Percentiles rank a stretch among this genome's conserved stretches.
phyloP scores from a whole-genome alignment of 1,140 invertebrate species.

The Sweltsa coloradensis region DNA sequence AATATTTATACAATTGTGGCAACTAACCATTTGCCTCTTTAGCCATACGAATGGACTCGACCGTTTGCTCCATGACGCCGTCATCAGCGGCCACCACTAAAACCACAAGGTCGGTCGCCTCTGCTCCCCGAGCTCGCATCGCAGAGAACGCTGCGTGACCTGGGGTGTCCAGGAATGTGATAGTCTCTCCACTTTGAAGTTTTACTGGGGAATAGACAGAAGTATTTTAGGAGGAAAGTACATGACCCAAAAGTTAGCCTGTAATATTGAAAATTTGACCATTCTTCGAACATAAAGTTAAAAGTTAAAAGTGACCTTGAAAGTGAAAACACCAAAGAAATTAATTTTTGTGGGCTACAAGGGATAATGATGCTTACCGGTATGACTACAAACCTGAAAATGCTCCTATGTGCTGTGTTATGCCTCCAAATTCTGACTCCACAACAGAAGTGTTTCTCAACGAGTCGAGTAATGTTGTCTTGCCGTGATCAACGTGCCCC shows the following conservation, averaged over 20 bases:
- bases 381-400: slow-evolving; percentile 73
- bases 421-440: slow-evolving; percentile 92
- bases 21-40: slow-evolving; percentile 49
- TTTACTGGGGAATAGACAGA: slow-evolving; percentile 43
- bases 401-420: slow-evolving; percentile 98
- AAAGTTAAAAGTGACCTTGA: no score
- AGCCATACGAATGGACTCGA: slow-evolving; percentile 67
- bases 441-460: slow-evolving; percentile 79
- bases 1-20: not conserved
- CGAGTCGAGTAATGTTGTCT: slow-evolving; percentile 85
- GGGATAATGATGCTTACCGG: no score
- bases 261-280: no score
- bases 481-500: slow-evolving; percentile 66
- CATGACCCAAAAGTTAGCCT: no score
- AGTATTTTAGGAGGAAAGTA: no score
- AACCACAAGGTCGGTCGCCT: slow-evolving; percentile 88
- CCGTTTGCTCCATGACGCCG: slow-evolving; percentile 96
- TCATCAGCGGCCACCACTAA: slow-evolving; percentile 98
- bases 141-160: slow-evolving; percentile 93
- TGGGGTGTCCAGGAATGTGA: slow-evolving; percentile 99
- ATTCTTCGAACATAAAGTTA: no score
- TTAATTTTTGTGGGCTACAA: no score
- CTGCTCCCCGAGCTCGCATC: slow-evolving; percentile 84
- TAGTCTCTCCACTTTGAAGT: slow-evolving; percentile 50
- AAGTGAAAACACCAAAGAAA: no score